Evolutionary conservation across 2,113 vertebrate species (phyloP).

Genomic region (Raja brachyura): DNA sequence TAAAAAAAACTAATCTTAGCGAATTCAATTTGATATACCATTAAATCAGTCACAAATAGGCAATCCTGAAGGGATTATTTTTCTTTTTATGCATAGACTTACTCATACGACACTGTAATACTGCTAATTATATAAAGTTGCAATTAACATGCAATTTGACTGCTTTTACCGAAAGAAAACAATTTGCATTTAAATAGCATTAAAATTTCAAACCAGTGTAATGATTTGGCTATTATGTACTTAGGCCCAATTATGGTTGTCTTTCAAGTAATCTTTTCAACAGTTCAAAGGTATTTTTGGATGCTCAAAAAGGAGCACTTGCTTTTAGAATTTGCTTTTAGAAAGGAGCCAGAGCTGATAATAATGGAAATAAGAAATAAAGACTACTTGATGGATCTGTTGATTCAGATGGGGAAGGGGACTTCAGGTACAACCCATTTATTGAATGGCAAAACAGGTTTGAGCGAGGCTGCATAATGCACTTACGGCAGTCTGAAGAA

Average conservation of each 20-base stretch:
- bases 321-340: not conserved
- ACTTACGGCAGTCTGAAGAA: no score
- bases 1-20: not conserved
- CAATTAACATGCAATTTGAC: not conserved
- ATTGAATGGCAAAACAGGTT: no score
- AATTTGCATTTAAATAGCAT: not conserved
- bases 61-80: not conserved
- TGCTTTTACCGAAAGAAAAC: not conserved
- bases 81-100: not conserved
- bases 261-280: not conserved
- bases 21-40: not conserved
- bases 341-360: not conserved
- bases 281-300: not conserved
- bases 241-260: not conserved
- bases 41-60: not conserved
- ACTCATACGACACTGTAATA: not conserved
- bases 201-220: not conserved
- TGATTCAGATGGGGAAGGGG: not conserved
- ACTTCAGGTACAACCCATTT: no score
- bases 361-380: not conserved
- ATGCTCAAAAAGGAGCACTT: not conserved
- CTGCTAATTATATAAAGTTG: not conserved
- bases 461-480: no score
- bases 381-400: not conserved
- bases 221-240: constrained; percentile 1